Evolutionary conservation across 64 coral and sea anemone species (phyloP).

Genomic region (Pocillopora damicornis): DNA sequence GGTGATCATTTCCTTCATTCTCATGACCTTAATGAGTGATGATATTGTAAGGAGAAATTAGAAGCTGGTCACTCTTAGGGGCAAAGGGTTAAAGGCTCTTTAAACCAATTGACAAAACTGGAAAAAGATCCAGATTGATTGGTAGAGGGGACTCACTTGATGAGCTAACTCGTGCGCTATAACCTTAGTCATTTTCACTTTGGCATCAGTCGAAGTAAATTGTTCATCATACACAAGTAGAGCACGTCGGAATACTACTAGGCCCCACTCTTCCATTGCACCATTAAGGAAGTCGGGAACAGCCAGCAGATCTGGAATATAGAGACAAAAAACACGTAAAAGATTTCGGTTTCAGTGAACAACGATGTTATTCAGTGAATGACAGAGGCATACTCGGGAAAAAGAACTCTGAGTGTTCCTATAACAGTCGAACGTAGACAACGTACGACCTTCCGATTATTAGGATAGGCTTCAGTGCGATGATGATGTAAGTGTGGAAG

Average conservation of each 20-base stretch:
- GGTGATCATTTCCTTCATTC: too few relatives aligned
- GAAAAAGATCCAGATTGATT: not conserved
- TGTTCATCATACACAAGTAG: conserved; percentile 57
- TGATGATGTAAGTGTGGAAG: too few relatives aligned
- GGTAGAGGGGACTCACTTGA: conserved; percentile 28
- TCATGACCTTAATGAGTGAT: not conserved
- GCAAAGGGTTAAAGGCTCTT: not conserved
- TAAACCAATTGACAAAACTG: not conserved
- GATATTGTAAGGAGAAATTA: too few relatives aligned
- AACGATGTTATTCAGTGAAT: not conserved
- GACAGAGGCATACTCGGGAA: not conserved
- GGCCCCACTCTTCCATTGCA: conserved; percentile 64
- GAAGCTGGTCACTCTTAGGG: too few relatives aligned
- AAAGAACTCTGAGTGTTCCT: not conserved
- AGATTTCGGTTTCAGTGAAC: too few relatives aligned
- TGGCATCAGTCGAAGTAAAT: conserved; percentile 26
- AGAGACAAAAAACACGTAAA: not conserved
- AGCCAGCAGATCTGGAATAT: conserved; percentile 41
- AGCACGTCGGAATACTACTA: conserved; percentile 53
- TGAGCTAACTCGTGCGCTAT: conserved; percentile 65
- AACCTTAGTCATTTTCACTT: conserved; percentile 21
- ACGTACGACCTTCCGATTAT: not conserved
- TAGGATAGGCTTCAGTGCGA: too few relatives aligned
- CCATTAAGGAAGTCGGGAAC: conserved; percentile 62
- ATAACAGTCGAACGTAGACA: too few relatives aligned